Evolutionary conservation across 2,888 invertebrate genomes (phyloP).

Genomic region (Scelioninae gen. 2): DNA sequence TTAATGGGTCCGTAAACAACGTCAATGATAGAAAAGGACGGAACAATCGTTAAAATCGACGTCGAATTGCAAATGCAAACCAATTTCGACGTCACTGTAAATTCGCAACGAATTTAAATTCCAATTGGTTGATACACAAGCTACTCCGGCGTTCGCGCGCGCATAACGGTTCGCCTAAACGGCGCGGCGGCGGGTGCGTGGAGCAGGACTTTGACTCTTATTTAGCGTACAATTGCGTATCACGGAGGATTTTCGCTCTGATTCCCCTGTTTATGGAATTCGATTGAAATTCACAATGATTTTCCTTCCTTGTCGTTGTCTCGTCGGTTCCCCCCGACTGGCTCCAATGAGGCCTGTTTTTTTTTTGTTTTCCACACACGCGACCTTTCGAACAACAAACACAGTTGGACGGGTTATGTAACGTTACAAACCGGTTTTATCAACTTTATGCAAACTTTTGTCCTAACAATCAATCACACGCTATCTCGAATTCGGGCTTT

Average conservation of each 20-base stretch:
- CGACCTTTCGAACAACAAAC: slow-evolving; percentile 45
- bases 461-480: slow-evolving; percentile 37
- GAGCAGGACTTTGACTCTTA: slow-evolving; percentile 54
- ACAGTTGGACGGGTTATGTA: slow-evolving; percentile 39
- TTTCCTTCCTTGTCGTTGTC: slow-evolving; percentile 16
- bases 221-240: slow-evolving; percentile 50
- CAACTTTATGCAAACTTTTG: slow-evolving; percentile 37
- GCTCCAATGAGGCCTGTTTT: too few relatives aligned
- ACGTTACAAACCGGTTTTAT: slow-evolving; percentile 40
- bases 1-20: too few relatives aligned
- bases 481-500: slow-evolving; percentile 25
- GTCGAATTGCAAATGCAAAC: too few relatives aligned
- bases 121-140: slow-evolving; percentile 51
- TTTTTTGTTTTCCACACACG: slow-evolving; percentile 23
- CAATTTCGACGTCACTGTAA: background rate
- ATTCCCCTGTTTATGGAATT: slow-evolving; percentile 46
- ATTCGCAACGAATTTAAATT: slow-evolving; percentile 24
- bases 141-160: slow-evolving; percentile 48
- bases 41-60: too few relatives aligned
- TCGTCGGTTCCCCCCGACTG: too few relatives aligned
- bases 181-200: slow-evolving; percentile 63
- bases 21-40: too few relatives aligned
- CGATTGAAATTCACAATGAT: slow-evolving; percentile 14
- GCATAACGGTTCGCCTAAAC: slow-evolving; percentile 65
- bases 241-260: slow-evolving; percentile 50